These are phyloP conservation scores for Bergia puertoricense DNA, from an alignment of 92 coral and sea anemone genomes.

Conservation along the genomic window DNA sequence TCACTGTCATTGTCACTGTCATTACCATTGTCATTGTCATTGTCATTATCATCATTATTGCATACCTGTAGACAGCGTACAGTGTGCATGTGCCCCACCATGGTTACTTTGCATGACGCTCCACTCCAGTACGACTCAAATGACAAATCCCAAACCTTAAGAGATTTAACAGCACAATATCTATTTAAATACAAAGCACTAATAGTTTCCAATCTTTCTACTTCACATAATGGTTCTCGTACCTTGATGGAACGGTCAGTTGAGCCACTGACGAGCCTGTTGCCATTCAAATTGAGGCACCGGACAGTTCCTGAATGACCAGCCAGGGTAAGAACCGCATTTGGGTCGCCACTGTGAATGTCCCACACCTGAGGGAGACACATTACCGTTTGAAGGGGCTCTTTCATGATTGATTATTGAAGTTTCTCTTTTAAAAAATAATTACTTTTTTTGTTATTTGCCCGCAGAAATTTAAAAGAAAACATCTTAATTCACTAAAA, in stretches of 20 bases:
- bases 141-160: slow-evolving; percentile 96
- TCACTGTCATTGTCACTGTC: too few relatives aligned
- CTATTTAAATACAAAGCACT: neutral
- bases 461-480: too few relatives aligned
- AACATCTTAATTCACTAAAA: too few relatives aligned
- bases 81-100: slow-evolving; percentile 99
- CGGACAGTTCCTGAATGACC: slow-evolving; percentile 99
- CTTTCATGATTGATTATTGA: too few relatives aligned
- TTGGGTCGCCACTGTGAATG: slow-evolving; percentile 75
- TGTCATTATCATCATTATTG: too few relatives aligned
- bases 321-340: slow-evolving; percentile 90
- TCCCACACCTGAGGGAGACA: slow-evolving; percentile 74
- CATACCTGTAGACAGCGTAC: slow-evolving; percentile 95
- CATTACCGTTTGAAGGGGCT: too few relatives aligned
- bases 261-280: slow-evolving; percentile 98
- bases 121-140: slow-evolving; percentile 99
- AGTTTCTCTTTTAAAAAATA: too few relatives aligned
- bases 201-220: too few relatives aligned
- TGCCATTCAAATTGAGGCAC: slow-evolving; percentile 90
- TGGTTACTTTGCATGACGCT: slow-evolving; percentile 99
- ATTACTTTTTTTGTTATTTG: too few relatives aligned
- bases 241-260: slow-evolving; percentile 98
- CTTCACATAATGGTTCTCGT: neutral
- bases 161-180: neutral
- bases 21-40: too few relatives aligned